phyloP scores from a whole-genome alignment of 2,797 vertebrate genomes.

The Tragopan temminckii region DNA sequence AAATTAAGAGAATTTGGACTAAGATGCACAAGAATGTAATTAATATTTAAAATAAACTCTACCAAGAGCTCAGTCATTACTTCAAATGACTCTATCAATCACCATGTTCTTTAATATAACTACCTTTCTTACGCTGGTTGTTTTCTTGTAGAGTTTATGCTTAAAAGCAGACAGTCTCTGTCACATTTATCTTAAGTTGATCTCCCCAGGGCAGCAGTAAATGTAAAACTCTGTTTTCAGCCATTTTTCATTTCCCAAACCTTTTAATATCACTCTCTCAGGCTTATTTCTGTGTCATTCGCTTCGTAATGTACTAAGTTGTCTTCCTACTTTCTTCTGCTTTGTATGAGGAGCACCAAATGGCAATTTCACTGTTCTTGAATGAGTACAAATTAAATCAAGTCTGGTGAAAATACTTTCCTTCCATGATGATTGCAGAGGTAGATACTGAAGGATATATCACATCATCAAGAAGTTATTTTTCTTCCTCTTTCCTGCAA shows the following conservation, averaged over 20 bases:
- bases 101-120: conserved; percentile 69
- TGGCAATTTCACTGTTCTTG: neutral
- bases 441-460: conserved; percentile 26
- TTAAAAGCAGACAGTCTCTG: conserved; percentile 71
- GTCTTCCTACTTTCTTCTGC: conserved; percentile 30
- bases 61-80: conserved; percentile 56
- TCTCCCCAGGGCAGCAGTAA: conserved; percentile 60
- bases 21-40: conserved; percentile 36
- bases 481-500: neutral
- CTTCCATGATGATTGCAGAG: conserved; percentile 22
- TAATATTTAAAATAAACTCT: conserved; percentile 63
- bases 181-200: conserved; percentile 72
- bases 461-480: neutral
- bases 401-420: conserved; percentile 13
- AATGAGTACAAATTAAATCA: conserved; percentile 41
- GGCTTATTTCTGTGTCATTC: conserved; percentile 59
- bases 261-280: conserved; percentile 57
- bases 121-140: conserved; percentile 59
- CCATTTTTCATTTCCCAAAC: conserved; percentile 60
- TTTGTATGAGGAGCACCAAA: conserved; percentile 2
- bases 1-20: conserved; percentile 31
- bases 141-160: conserved; percentile 67
- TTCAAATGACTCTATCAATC: conserved; percentile 73
- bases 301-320: conserved; percentile 43
- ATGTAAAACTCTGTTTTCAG: conserved; percentile 69